These are phyloP conservation scores for Thymelicus sylvestris DNA, from an alignment of 2,888 invertebrate genomes.

Conservation along the genomic window DNA sequence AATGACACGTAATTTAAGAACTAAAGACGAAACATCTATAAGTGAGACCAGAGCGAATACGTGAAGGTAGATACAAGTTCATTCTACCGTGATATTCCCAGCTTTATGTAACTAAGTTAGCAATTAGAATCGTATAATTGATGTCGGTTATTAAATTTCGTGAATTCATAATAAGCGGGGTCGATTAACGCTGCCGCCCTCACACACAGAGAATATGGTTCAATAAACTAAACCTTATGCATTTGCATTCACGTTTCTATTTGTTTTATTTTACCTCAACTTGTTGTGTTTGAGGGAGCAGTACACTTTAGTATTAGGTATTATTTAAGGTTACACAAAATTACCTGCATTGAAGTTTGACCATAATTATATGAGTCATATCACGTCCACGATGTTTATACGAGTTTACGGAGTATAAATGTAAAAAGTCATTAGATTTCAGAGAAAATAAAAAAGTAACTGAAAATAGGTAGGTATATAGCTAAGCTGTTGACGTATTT, in stretches of 20 bases:
- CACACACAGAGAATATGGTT: not conserved
- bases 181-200: constrained; percentile 54
- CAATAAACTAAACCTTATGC: not conserved
- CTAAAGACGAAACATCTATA: constrained; percentile 53
- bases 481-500: too few relatives aligned
- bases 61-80: not conserved
- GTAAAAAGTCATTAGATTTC: too few relatives aligned
- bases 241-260: not conserved
- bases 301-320: not conserved
- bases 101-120: constrained; percentile 44
- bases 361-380: not conserved
- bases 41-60: constrained; percentile 40
- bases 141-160: constrained; percentile 71
- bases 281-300: too few relatives aligned
- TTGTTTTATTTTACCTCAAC: too few relatives aligned
- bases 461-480: too few relatives aligned
- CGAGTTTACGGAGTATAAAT: too few relatives aligned
- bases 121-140: constrained; percentile 69
- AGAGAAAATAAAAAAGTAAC: too few relatives aligned
- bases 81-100: constrained; percentile 49
- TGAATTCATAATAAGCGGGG: constrained; percentile 63
- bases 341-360: not conserved
- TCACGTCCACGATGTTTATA: too few relatives aligned
- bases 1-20: constrained; percentile 55
- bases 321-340: constrained; percentile 1